Evolutionary conservation across 2,797 vertebrate species (phyloP).

Genomic region (Carduelis carduelis): DNA sequence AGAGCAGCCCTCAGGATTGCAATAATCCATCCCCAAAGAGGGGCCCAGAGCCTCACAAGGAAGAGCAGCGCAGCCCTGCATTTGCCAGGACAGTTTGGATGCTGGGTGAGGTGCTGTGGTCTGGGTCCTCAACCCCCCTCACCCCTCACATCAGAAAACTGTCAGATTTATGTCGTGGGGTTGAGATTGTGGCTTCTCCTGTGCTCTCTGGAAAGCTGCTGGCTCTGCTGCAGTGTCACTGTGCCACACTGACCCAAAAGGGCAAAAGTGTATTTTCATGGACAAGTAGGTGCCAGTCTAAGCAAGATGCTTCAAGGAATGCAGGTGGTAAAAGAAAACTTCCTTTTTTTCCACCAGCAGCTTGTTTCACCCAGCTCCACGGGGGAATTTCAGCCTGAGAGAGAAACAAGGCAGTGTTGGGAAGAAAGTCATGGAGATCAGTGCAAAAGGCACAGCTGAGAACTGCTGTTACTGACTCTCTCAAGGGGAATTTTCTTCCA

Average conservation of each 20-base stretch:
- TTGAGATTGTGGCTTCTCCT: background rate
- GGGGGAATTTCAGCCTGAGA: background rate
- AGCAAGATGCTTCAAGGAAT: background rate
- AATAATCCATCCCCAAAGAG: background rate
- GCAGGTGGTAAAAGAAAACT: background rate
- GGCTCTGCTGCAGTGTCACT: background rate
- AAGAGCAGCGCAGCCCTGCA: accelerated
- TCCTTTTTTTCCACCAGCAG: background rate
- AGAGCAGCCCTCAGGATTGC: background rate
- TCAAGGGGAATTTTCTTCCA: background rate
- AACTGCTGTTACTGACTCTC: background rate
- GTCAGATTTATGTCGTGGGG: background rate
- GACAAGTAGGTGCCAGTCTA: background rate
- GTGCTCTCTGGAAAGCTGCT: background rate
- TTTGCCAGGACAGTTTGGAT: background rate
- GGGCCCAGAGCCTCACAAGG: accelerated
- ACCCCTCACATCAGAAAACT: background rate
- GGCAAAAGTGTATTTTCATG: background rate
- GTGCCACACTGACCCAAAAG: background rate
- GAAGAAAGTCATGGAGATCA: background rate
- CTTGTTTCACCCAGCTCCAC: background rate
- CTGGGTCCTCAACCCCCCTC: background rate
- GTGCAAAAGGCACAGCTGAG: background rate
- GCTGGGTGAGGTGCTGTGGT: background rate
- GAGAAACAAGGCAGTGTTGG: background rate